Conservation (phyloP, 2,113 vertebrate species). For the Malurus cyaneus region DNA sequence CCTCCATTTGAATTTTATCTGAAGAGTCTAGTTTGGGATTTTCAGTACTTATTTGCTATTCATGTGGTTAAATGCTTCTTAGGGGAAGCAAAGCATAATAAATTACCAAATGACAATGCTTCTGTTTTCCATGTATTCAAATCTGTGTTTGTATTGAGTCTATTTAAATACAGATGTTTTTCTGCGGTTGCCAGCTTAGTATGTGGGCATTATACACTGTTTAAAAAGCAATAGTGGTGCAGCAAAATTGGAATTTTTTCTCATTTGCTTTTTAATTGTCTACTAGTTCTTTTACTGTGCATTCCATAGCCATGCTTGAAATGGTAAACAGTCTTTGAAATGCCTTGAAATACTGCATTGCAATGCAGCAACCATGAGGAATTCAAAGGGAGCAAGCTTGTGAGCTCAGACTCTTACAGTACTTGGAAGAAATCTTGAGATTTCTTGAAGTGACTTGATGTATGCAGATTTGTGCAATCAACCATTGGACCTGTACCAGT, state of each 20-base stretch:
- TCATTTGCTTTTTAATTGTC: neutral
- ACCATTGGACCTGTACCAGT: neutral
- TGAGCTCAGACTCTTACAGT: neutral
- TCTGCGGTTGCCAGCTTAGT: neutral
- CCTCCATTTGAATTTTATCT: neutral
- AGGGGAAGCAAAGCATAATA: neutral
- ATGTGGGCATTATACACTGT: neutral
- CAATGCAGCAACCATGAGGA: neutral
- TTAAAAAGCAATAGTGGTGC: neutral
- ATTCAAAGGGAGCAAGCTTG: neutral
- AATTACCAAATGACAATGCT: conserved; percentile 16
- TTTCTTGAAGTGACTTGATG: neutral
- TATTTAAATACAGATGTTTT: conserved; percentile 16
- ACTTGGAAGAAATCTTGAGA: neutral
- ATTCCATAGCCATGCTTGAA: neutral
- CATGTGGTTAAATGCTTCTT: conserved; percentile 7
- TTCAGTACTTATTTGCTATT: neutral
- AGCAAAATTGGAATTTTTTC: neutral
- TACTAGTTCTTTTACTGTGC: neutral
- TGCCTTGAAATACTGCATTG: neutral
- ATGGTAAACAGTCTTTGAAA: neutral
- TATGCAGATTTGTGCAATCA: neutral
- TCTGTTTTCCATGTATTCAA: neutral
- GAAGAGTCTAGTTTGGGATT: neutral
- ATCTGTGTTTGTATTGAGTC: neutral